Conservation (phyloP, 2,888 invertebrate genomes). For the Lepetodrilus schrolli region DNA sequence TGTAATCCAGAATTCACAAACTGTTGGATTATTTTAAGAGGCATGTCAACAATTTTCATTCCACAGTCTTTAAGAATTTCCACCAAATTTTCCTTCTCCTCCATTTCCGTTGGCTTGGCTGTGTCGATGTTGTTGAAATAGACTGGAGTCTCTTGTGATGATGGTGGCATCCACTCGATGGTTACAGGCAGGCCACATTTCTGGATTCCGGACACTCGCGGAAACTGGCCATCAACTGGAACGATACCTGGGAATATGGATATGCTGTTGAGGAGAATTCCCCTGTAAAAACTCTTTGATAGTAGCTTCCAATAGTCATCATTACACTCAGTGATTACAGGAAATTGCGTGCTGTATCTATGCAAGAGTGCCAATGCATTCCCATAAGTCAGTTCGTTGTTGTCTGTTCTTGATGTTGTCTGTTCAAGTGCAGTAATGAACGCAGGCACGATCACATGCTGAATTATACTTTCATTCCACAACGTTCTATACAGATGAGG, state of each 20-base stretch:
- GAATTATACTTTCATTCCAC: constrained; percentile 1
- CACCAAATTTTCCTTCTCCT: too few relatives aligned
- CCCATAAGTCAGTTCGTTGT: too few relatives aligned
- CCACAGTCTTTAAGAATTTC: neutral
- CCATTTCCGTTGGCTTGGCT: neutral
- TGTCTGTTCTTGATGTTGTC: too few relatives aligned
- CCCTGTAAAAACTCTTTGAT: neutral
- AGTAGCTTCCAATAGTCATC: neutral
- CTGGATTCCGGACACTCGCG: neutral
- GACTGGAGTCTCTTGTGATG: neutral
- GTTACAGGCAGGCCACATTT: neutral
- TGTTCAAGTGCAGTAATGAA: neutral
- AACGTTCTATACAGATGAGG: neutral
- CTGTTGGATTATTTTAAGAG: neutral
- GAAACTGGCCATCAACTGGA: neutral
- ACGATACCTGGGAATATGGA: neutral
- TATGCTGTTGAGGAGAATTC: neutral
- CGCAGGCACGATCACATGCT: neutral
- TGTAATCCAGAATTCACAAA: neutral
- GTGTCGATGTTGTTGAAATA: neutral
- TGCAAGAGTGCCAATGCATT: neutral
- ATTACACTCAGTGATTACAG: neutral
- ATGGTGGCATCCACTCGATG: neutral
- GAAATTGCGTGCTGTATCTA: neutral
- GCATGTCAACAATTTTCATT: neutral